Percentiles rank a stretch among this genome's conserved stretches.
Conservation (phyloP, 2,888 invertebrate species). For the Drosophila recens region DNA sequence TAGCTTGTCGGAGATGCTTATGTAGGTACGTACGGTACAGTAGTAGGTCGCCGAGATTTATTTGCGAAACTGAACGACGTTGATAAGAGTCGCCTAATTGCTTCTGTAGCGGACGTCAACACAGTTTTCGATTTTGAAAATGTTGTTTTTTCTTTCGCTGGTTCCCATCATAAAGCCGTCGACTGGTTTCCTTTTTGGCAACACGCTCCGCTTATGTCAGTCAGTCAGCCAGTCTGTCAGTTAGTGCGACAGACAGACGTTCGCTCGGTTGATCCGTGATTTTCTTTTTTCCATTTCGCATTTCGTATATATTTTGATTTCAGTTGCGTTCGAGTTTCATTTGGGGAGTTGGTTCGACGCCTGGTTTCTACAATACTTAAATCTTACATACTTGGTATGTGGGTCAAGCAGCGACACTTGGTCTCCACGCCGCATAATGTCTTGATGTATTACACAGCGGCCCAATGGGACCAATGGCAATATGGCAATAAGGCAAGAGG, state of each 20-base stretch:
- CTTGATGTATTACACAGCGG: conserved; percentile 59
- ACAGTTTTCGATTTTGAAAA: conserved; percentile 66
- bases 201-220: conserved; percentile 72
- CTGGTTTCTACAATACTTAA: conserved; percentile 40
- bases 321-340: conserved; percentile 62
- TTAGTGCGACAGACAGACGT: conserved; percentile 12
- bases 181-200: conserved; percentile 80
- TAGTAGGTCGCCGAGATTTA: conserved; percentile 65
- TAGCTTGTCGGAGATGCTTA: conserved; percentile 22
- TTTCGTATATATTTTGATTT: conserved; percentile 37
- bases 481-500: conserved; percentile 35
- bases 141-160: conserved; percentile 35
- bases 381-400: conserved; percentile 62
- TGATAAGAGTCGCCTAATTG: conserved; percentile 74
- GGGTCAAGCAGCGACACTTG: conserved; percentile 75
- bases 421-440: conserved; percentile 54
- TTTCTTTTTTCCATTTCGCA: conserved; percentile 70
- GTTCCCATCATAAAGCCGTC: conserved; percentile 77
- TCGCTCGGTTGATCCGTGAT: conserved; percentile 30
- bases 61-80: conserved; percentile 57
- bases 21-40: conserved; percentile 27
- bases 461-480: conserved; percentile 39
- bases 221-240: conserved; percentile 30
- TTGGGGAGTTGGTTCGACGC: conserved; percentile 59
- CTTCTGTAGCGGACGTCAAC: conserved; percentile 72